A percentile compares a stretch with the other conserved stretches of the same genome.
phyloP scores from a whole-genome alignment of 2,888 invertebrate genomes.

The Ptycholaimellus sp. region DNA sequence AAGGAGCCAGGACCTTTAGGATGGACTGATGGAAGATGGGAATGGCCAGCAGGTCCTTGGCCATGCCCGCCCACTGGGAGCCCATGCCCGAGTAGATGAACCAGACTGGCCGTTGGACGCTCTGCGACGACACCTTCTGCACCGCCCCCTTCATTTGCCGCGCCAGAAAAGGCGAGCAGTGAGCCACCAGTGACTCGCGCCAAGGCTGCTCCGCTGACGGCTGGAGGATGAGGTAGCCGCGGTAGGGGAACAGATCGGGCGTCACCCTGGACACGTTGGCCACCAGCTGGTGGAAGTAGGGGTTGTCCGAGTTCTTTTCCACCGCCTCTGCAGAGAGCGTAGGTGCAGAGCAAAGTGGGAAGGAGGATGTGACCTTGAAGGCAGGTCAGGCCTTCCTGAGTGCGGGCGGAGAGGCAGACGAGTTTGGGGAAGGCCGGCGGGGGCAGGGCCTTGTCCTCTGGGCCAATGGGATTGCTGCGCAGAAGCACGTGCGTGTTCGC shows the following conservation, averaged over 20 bases:
- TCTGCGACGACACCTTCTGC: no score
- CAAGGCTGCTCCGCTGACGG: slow-evolving; percentile 26
- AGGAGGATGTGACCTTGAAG: no score
- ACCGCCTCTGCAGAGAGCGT: no score
- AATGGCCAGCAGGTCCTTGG: slow-evolving; percentile 52
- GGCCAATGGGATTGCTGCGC: no score
- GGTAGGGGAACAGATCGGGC: slow-evolving; percentile 43
- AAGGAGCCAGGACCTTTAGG: no score
- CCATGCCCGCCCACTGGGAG: slow-evolving; percentile 91
- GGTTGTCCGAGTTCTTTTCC: slow-evolving; percentile 13
- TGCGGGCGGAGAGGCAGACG: slow-evolving; percentile 69
- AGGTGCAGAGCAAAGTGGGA: no score
- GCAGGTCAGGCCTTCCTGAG: no score
- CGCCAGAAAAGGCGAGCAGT: no score
- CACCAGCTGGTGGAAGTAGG: slow-evolving; percentile 16
- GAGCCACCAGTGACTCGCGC: no score
- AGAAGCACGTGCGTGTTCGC: slow-evolving; percentile 70
- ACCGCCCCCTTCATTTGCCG: no score
- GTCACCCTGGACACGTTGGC: slow-evolving; percentile 32
- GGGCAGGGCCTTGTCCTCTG: no score
- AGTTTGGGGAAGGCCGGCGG: no score
- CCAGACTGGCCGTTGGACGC: slow-evolving; percentile 43
- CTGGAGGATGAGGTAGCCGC: slow-evolving; percentile 55
- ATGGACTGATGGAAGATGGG: slow-evolving; percentile 57
- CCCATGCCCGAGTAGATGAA: slow-evolving; percentile 95